These are phyloP conservation scores for Tragelaphus oryx DNA, from an alignment of 2,797 vertebrate genomes.

Conservation along the genomic window DNA sequence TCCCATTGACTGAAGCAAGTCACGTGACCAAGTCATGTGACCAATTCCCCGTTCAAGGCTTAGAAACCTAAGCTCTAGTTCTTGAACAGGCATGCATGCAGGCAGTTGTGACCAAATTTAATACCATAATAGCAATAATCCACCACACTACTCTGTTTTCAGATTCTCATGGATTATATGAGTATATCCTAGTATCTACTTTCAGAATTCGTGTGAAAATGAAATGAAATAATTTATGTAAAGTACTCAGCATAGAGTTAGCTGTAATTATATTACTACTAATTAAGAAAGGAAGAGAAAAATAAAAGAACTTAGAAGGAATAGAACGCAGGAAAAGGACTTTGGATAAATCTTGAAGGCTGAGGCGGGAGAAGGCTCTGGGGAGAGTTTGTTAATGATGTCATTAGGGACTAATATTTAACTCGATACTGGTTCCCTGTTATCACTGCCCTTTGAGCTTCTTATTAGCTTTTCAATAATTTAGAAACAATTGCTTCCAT, in stretches of 20 bases:
- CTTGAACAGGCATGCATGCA: neutral
- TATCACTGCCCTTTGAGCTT: neutral
- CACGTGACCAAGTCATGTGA: neutral
- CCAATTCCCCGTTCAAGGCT: neutral
- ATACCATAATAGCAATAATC: neutral
- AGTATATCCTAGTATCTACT: neutral
- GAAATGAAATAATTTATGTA: neutral
- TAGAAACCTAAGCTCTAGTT: neutral
- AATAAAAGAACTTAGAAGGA: neutral
- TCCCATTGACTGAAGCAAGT: neutral
- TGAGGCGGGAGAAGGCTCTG: neutral
- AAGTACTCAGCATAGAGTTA: neutral
- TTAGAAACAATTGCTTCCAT: neutral
- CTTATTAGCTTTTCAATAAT: neutral
- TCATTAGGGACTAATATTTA: neutral
- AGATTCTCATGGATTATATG: neutral
- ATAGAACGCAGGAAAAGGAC: neutral
- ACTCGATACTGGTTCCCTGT: neutral
- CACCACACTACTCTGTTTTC: neutral
- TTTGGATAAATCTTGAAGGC: neutral
- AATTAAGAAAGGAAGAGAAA: neutral
- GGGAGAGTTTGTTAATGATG: neutral
- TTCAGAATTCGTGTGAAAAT: neutral
- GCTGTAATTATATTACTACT: neutral
- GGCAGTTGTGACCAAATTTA: neutral